These are phyloP conservation scores for Callocephalon fimbriatum DNA, from an alignment of 2,113 vertebrate genomes.

Conservation along the genomic window DNA sequence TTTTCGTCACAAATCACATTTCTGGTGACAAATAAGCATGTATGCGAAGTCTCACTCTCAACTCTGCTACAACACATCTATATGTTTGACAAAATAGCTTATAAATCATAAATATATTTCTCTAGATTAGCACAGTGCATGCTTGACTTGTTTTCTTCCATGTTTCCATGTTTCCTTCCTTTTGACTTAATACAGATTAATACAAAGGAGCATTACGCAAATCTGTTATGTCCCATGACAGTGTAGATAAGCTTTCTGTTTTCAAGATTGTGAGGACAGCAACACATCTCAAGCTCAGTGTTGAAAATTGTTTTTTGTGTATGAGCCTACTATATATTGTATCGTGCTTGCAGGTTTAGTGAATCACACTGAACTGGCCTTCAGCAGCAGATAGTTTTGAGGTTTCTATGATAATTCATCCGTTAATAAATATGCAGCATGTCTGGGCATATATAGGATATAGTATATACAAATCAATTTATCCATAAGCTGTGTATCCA, in stretches of 20 bases:
- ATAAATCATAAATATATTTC: neutral
- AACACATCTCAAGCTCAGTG: neutral
- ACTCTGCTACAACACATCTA: neutral
- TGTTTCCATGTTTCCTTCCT: neutral
- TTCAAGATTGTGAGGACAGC: neutral
- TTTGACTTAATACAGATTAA: neutral
- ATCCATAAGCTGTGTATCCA: neutral
- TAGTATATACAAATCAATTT: neutral
- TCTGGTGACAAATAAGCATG: fast-evolving
- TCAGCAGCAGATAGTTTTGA: neutral
- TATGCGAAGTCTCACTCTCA: neutral
- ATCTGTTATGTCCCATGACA: neutral
- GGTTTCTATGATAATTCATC: neutral
- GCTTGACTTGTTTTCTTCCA: neutral
- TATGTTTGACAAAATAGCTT: neutral
- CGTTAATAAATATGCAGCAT: neutral
- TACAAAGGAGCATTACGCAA: neutral
- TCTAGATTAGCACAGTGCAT: neutral
- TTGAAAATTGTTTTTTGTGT: neutral
- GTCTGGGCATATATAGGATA: neutral
- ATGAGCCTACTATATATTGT: fast-evolving
- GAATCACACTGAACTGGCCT: neutral
- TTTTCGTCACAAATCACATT: neutral
- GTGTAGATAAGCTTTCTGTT: neutral
- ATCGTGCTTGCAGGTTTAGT: fast-evolving